These are phyloP conservation scores for Xanthia icteritia DNA, from an alignment of 2,888 invertebrate genomes.

Conservation along the genomic window DNA sequence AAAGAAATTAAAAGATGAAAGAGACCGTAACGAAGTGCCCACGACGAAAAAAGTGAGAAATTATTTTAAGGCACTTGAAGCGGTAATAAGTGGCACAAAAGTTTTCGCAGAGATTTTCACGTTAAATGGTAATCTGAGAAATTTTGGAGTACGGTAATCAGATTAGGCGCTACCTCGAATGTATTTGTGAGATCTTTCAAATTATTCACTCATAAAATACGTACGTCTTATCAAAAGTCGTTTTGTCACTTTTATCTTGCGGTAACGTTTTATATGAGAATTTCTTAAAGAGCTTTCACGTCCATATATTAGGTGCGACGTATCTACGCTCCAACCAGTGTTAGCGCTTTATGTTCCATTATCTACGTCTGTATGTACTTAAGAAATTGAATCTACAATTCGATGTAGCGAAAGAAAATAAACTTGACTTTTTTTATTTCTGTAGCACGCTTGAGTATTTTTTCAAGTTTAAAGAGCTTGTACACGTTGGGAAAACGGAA, in stretches of 20 bases:
- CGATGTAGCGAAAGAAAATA: constrained; percentile 45
- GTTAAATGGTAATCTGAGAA: constrained; percentile 83
- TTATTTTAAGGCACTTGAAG: constrained; percentile 83
- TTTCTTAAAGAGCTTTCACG: constrained; percentile 62
- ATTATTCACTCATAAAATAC: constrained; percentile 76
- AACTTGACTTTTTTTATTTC: constrained; percentile 43
- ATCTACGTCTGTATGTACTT: constrained; percentile 45
- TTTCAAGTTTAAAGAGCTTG: constrained; percentile 37
- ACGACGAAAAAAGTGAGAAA: constrained; percentile 81
- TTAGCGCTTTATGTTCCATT: constrained; percentile 53
- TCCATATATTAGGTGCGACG: constrained; percentile 46
- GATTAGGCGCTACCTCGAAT: constrained; percentile 79
- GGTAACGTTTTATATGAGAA: constrained; percentile 63
- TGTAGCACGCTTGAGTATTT: constrained; percentile 33
- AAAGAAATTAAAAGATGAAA: constrained; percentile 84
- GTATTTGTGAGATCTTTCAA: constrained; percentile 75
- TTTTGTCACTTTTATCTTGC: constrained; percentile 69
- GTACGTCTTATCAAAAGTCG: constrained; percentile 73
- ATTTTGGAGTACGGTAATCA: constrained; percentile 79
- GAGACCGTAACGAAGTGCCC: constrained; percentile 82
- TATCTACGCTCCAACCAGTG: constrained; percentile 45
- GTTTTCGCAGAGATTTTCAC: constrained; percentile 81
- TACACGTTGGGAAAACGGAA: constrained; percentile 27
- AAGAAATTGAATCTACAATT: constrained; percentile 56
- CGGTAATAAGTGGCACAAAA: constrained; percentile 81